These are phyloP conservation scores for Taenioides sp. DNA, from an alignment of 2,797 vertebrate species.

Conservation along the genomic window DNA sequence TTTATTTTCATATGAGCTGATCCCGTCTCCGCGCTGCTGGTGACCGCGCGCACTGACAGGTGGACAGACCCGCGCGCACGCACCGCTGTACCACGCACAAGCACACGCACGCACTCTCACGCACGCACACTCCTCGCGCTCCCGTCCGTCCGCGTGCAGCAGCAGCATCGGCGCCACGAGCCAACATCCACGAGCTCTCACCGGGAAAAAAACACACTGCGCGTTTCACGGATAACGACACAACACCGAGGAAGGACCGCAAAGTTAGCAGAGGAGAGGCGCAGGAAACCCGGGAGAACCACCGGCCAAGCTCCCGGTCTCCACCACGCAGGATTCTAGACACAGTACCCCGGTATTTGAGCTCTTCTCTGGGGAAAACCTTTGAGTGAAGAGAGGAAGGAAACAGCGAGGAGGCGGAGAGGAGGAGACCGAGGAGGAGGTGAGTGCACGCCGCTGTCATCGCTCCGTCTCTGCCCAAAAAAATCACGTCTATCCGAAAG, in stretches of 20 bases:
- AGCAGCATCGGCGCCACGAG: background rate
- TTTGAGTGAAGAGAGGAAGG: background rate
- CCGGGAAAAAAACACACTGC: background rate
- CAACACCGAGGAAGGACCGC: background rate
- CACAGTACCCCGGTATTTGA: background rate
- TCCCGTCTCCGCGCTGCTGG: background rate
- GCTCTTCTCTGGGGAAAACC: background rate
- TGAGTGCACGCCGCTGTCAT: background rate
- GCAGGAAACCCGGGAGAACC: background rate
- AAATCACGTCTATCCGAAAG: background rate
- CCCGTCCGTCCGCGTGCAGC: background rate
- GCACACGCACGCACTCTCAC: background rate
- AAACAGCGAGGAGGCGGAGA: background rate
- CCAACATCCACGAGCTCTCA: background rate
- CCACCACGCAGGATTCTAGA: too few species aligned
- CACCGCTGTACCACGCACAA: constrained; percentile 7
- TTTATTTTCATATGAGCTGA: too few species aligned
- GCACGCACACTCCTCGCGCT: background rate
- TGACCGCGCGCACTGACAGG: constrained; percentile 2
- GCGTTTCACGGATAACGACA: background rate
- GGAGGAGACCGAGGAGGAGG: background rate
- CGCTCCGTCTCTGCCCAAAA: background rate
- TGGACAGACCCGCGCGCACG: background rate
- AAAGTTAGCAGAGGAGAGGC: background rate
- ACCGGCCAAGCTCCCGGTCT: background rate